Evolutionary conservation across 2,113 vertebrate genomes (phyloP), one percentile per base, ranked within the genome.

Genomic region (Capricornis sumatraensis): DNA sequence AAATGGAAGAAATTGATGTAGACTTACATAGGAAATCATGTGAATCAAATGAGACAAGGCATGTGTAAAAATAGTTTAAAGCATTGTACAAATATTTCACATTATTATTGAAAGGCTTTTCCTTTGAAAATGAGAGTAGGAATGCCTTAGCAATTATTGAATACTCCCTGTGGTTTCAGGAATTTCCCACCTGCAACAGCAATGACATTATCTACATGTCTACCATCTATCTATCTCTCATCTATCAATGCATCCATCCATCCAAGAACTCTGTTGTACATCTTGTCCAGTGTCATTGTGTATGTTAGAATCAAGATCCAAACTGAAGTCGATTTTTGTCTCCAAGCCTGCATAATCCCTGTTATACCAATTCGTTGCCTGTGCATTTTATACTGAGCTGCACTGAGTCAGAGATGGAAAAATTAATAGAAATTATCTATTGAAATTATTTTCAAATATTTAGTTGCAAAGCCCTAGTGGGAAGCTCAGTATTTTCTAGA

Each of bases 11-110:
- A 95, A 96, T 93, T 88, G 93, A 95, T 94, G 52, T 74, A 64
- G 67, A 93, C 43, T 95, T 86, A 28, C 7, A 21, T 50, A 43
- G 78, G 85, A 60, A 95, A 78, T 94, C 85, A 27, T 52, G 45
- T 95, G 93, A 78, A 33, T 96, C 55, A 81, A 93, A 78, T 87
- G 82, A 96, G 83, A 97, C 53, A 89, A 94, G 50, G 53, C 36
- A 81, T 23, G 50, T 79, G 30, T 95, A 87, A 97, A 96, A 98
- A 97, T 81, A 78, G 57, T 94, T 93, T 91, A 94, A 91, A 95
- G 30, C 52, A 47, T 27, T 90, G 2, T 43, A 95, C 91, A 95
- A 94, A 93, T 89, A 97, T 89, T 97, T 97, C 82, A 97, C 93
- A 27, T 21, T 91, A 71, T 67, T 94, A 91, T 76, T 91, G 86